These are phyloP conservation scores for Darwinula stevensoni DNA, from an alignment of 2,888 invertebrate species.

Conservation along the genomic window DNA sequence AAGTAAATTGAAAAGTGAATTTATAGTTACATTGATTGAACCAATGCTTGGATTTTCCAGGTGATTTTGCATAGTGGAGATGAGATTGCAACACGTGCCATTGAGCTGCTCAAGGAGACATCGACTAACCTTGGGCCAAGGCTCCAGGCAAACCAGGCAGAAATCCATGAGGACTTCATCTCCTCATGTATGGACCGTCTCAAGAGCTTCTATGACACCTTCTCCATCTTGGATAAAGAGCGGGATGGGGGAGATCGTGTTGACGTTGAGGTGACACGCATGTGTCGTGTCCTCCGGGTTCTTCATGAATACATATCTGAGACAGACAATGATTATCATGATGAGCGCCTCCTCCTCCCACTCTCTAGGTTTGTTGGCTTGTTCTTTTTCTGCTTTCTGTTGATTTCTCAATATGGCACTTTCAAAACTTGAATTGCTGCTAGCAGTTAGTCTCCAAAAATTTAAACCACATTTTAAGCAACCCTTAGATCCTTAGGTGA, in stretches of 20 bases:
- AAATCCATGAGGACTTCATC: slow-evolving; percentile 72
- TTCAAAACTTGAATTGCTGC: too few relatives aligned
- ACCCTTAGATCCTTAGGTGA: too few relatives aligned
- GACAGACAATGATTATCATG: slow-evolving; percentile 22
- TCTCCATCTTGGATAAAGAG: slow-evolving; percentile 24
- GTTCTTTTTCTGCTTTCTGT: background rate
- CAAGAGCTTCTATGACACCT: slow-evolving; percentile 54
- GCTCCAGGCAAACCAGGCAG: slow-evolving; percentile 29
- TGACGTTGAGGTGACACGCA: slow-evolving; percentile 38
- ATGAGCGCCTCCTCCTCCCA: slow-evolving; percentile 63
- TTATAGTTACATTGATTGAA: too few relatives aligned
- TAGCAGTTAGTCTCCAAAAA: background rate
- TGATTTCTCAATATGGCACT: too few relatives aligned
- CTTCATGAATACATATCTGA: slow-evolving; percentile 81
- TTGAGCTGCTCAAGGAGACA: slow-evolving; percentile 66
- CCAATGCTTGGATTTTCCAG: too few relatives aligned
- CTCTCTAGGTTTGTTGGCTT: slow-evolving; percentile 33
- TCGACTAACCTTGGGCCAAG: slow-evolving; percentile 73
- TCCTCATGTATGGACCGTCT: slow-evolving; percentile 69
- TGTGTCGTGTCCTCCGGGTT: slow-evolving; percentile 77
- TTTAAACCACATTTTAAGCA: too few relatives aligned
- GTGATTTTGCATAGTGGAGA: slow-evolving; percentile 66
- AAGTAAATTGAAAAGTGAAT: too few relatives aligned
- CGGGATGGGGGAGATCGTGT: slow-evolving; percentile 6
- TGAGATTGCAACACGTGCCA: slow-evolving; percentile 72